Percentiles rank a stretch among this genome's conserved stretches.
Evolutionary conservation across 2,113 vertebrate species (phyloP).

Genomic region (Pterocles orientalis): DNA sequence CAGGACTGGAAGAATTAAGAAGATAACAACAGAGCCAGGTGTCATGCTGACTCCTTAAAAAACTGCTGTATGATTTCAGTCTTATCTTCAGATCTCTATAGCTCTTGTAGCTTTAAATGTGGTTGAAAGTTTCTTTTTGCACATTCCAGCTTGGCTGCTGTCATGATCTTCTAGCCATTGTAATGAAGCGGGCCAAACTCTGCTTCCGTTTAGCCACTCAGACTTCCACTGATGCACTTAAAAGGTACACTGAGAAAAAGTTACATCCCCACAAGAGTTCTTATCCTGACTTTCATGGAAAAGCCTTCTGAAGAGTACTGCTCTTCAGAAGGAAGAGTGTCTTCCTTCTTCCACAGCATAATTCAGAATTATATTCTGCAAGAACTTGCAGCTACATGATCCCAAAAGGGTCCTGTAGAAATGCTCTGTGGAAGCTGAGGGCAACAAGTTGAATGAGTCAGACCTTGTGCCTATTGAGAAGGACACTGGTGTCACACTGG

Average conservation of each 20-base stretch:
- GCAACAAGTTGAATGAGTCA: background rate
- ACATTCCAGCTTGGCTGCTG: background rate
- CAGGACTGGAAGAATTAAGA: background rate
- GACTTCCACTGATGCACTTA: background rate
- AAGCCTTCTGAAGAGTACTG: background rate
- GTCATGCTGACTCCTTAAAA: background rate
- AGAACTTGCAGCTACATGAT: background rate
- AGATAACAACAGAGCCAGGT: background rate
- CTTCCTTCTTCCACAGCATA: background rate
- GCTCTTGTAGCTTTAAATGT: background rate
- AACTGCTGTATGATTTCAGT: background rate
- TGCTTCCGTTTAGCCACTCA: background rate
- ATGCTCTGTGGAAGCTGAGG: background rate
- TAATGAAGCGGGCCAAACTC: background rate
- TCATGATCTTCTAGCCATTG: background rate
- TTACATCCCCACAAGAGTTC: background rate
- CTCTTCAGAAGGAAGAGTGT: too few species aligned
- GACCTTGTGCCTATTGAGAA: background rate
- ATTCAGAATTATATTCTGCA: background rate
- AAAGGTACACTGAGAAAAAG: background rate
- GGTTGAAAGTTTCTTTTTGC: background rate
- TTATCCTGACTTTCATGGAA: background rate
- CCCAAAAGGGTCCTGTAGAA: background rate
- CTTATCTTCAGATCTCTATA: background rate
- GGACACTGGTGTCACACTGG: background rate